Base-by-base conservation (phyloP, 2,888 invertebrate genomes). In the Allophyes oxyacanthae region DNA sequence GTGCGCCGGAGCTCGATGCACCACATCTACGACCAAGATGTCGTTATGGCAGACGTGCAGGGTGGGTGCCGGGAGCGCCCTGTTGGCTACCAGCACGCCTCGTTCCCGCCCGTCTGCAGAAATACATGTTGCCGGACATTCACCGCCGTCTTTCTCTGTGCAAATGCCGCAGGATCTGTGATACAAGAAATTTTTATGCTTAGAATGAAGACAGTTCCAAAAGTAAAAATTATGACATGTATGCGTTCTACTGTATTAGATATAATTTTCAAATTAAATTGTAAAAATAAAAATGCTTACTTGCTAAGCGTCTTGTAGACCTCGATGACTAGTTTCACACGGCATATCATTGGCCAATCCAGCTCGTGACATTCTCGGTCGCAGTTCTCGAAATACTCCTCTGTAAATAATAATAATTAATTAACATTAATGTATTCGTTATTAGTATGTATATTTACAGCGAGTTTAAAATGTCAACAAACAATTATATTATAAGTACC, bases 331-430 rank as follows among this genome's bases (percentile, higher is more conserved):
- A 97, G 92, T 88, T 96, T 96, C 64, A 97, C 95, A 56, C 97
- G 94, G 85, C 97, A 97, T 77, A 96, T 96, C 96, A 97, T 97
- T 2, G 97, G 97, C 95, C 96, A 96, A 79, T 96, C 96, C 61
- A 96, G 88, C 67, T 96, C 96, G 78, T 96, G 96, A 85, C 97
- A 97, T 75, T 96, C 96, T 77, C 97, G 94, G 81, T 96, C 96
- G 85, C 97, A 97, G 79, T 96, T 96, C 77, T 96, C 95, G 78
- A 96, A 96, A 78, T 95, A 95, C 82, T 96, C 95, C 88, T 96
- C 97, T 97, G 95, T 45, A 96, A 96, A 74, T 53, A 85, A 75
- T 67, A 42, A 41, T 59, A 54, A 55, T 44, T 7, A 49, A 56
- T 56, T 43, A 54, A 41, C 45, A 48, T 61, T 34, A 50, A 44